Evolutionary conservation across 2,797 vertebrate species (phyloP), one percentile per base, ranked within the genome.

Genomic region (Mergus octosetaceus): DNA sequence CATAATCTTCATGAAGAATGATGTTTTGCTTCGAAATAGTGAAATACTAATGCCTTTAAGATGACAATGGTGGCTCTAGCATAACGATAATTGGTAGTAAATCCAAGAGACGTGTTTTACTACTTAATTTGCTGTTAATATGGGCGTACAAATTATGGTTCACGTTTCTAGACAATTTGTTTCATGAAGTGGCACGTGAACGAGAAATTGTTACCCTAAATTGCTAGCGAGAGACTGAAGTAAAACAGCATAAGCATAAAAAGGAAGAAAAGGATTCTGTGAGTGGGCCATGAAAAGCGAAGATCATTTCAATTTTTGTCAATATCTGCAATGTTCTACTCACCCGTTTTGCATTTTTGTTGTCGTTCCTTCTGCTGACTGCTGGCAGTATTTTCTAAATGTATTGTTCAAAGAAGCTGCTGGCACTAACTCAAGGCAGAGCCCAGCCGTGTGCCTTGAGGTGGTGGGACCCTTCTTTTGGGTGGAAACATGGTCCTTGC

Each of bases 381-480:
- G 20, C 24, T 47, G 74, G 6, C 12, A 30, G 57, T 47, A 27
- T 36, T 75, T 90, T 86, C 54, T 9, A 62, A 61, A 21, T 20
- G 7, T 54, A 5, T 36, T 34, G 7, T 34, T 87, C 18, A 11
- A 39, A 41, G 38, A 17, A 81, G 10, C n/a, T 11, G 4, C 43
- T 53, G 6, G 21, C 18, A 1, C 9, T 91, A 43, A 34, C 14
- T 30, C 49, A 39, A 43, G 71, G 49, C 21, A 65, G 53, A 22
- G 17, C 22, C 22, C 13, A 22, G 30, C 18, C 38, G 0, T 25
- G 43, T 80, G 45, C 10, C n/a, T 57, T 5, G 5, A 54, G 22
- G 2, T 53, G 27, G 11, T n/a, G 53, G 13, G 13, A 4, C 22
- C 0, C 0, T 27, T 41, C 28, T 32, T 51, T 80, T 28, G n/a